phyloP scores from a whole-genome alignment of 1,140 invertebrate genomes.

The Pygmarrhopalites habei region DNA sequence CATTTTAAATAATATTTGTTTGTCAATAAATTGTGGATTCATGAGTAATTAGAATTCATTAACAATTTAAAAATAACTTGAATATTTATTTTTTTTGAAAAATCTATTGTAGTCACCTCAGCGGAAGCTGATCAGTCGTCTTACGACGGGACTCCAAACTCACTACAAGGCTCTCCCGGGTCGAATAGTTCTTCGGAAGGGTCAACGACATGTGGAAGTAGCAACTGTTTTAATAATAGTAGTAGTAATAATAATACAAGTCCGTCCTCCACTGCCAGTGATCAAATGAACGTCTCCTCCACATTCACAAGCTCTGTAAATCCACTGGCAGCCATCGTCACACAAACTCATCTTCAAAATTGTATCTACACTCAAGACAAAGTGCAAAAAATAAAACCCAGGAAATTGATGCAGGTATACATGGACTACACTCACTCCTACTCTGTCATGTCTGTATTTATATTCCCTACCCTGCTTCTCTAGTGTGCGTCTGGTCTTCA shows the following conservation, averaged over 20 bases:
- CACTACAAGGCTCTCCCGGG: constrained; percentile 34
- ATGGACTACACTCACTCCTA: background rate
- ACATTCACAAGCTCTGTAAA: constrained; percentile 29
- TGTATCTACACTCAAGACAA: constrained; percentile 85
- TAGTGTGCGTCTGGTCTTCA: background rate
- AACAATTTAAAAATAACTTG: no score
- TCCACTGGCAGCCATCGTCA: constrained; percentile 53
- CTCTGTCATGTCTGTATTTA: background rate
- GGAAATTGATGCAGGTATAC: constrained; percentile 42
- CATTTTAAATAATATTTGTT: no score
- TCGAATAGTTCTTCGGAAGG: constrained; percentile 37
- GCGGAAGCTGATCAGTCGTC: constrained; percentile 47
- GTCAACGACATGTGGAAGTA: constrained; percentile 12
- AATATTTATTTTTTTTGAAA: no score
- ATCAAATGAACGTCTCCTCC: constrained; percentile 25
- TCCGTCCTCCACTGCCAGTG: constrained; percentile 17
- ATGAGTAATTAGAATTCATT: no score
- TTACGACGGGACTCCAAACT: constrained; percentile 38
- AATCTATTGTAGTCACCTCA: no score
- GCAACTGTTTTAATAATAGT: background rate
- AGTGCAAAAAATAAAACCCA: constrained; percentile 59
- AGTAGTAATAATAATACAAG: constrained; percentile 10
- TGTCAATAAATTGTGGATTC: no score
- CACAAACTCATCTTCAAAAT: constrained; percentile 80
- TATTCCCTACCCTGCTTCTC: constrained; percentile 21